phyloP scores from a whole-genome alignment of 2,113 vertebrate species.

The Abramis brama region DNA sequence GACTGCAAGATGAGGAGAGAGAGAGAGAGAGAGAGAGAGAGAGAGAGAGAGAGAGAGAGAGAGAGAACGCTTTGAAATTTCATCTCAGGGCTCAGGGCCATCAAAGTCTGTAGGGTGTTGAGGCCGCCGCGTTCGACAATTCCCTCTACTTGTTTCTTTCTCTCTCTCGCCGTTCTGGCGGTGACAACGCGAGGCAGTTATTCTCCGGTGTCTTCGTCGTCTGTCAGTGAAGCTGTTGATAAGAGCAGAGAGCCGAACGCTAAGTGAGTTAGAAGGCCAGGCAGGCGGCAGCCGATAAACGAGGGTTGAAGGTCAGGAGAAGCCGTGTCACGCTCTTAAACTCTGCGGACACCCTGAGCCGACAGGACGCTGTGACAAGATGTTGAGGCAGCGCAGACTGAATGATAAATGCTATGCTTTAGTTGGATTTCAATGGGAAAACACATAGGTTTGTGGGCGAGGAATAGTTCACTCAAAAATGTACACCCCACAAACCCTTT shows the following conservation, averaged over 20 bases:
- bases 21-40: not conserved
- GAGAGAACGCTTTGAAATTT: slow-evolving; percentile 46
- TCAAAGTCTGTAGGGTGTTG: slow-evolving; percentile 18
- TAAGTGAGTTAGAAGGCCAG: slow-evolving; percentile 1
- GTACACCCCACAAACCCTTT: not conserved
- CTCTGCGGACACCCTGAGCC: not conserved
- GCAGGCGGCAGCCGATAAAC: slow-evolving; percentile 22
- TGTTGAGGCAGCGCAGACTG: not conserved
- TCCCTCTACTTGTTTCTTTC: slow-evolving; percentile 18
- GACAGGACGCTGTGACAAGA: not conserved
- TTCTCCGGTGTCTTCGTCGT: not conserved
- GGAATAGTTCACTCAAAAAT: not conserved
- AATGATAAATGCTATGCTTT: not conserved
- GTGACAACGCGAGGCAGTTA: not conserved
- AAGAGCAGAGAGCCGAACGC: slow-evolving; percentile 12
- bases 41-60: slow-evolving; percentile 36
- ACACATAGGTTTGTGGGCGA: not conserved
- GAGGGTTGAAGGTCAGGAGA: slow-evolving; percentile 15
- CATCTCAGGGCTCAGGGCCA: slow-evolving; percentile 33
- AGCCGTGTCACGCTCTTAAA: slow-evolving; percentile 1
- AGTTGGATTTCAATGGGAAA: not conserved
- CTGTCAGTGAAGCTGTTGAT: slow-evolving; percentile 19
- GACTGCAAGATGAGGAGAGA: slow-evolving; percentile 37
- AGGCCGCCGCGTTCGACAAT: not conserved
- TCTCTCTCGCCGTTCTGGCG: not conserved